phyloP scores from a whole-genome alignment of 2,113 vertebrate genomes.

The Eptesicus fuscus region DNA sequence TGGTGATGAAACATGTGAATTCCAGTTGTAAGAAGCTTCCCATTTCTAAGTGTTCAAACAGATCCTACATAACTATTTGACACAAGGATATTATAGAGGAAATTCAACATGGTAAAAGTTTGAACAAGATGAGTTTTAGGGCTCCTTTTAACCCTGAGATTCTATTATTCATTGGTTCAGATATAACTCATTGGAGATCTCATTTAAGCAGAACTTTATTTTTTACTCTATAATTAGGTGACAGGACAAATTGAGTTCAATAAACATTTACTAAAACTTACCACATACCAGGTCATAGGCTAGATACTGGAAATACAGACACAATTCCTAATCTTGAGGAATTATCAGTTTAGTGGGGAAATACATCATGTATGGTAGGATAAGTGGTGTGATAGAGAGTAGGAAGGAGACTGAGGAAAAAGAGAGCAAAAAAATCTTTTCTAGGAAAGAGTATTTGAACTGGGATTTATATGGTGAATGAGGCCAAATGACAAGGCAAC shows the following conservation, averaged over 20 bases:
- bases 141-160: conserved; percentile 4
- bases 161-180: conserved; percentile 20
- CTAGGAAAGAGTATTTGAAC: conserved; percentile 39
- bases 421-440: not conserved
- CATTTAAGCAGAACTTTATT: conserved; percentile 41
- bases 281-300: not conserved
- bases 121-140: not conserved
- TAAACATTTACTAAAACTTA: conserved; percentile 37
- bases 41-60: conserved; percentile 26
- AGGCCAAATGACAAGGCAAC: conserved; percentile 12
- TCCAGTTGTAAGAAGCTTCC: conserved; percentile 21
- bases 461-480: not conserved
- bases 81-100: not conserved
- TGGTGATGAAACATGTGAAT: conserved; percentile 43
- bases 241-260: conserved; percentile 9
- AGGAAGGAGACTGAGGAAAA: not conserved
- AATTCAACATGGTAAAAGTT: conserved; percentile 5
- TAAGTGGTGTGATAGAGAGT: not conserved
- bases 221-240: not conserved
- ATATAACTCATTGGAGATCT: conserved; percentile 19
- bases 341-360: not conserved
- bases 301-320: not conserved
- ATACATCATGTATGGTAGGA: not conserved
- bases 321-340: conserved; percentile 30
- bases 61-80: conserved; percentile 11